Evolutionary conservation across 2,888 invertebrate species (phyloP).

Genomic region (Platynereis dumerilii): DNA sequence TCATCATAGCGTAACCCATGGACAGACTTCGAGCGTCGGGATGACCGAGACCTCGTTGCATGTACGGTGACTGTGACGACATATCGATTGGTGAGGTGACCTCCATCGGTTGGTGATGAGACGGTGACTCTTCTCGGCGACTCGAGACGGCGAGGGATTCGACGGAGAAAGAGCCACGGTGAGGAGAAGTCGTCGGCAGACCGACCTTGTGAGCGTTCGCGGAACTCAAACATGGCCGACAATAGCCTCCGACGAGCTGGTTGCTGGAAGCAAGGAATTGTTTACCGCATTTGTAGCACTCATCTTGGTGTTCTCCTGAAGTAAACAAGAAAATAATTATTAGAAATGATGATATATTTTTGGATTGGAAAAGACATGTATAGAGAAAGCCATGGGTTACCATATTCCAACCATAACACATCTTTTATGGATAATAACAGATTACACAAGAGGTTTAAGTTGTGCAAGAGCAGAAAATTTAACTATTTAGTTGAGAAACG

Average conservation of each 20-base stretch:
- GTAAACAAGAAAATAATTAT: slow-evolving; percentile 2
- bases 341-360: too few relatives aligned
- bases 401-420: too few relatives aligned
- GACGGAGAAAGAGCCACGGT: not conserved
- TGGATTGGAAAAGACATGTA: too few relatives aligned
- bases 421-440: too few relatives aligned
- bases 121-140: slow-evolving; percentile 14
- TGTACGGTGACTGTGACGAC: not conserved
- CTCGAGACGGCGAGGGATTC: slow-evolving; percentile 18
- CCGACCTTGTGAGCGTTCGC: not conserved
- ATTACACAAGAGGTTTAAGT: too few relatives aligned
- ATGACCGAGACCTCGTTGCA: not conserved
- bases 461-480: too few relatives aligned
- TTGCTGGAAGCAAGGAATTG: slow-evolving; percentile 22
- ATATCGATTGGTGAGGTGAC: slow-evolving; percentile 2
- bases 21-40: not conserved
- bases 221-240: slow-evolving; percentile 19
- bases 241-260: slow-evolving; percentile 21
- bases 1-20: slow-evolving; percentile 16
- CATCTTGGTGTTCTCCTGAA: slow-evolving; percentile 31
- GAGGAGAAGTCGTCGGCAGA: not conserved
- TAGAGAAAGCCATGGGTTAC: too few relatives aligned
- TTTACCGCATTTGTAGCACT: slow-evolving; percentile 28
- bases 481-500: too few relatives aligned
- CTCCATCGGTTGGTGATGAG: slow-evolving; percentile 27